Evolutionary conservation across 2,888 invertebrate genomes (phyloP), one percentile per base, ranked within the genome.

Genomic region (Synanthedon myopaeformis): DNA sequence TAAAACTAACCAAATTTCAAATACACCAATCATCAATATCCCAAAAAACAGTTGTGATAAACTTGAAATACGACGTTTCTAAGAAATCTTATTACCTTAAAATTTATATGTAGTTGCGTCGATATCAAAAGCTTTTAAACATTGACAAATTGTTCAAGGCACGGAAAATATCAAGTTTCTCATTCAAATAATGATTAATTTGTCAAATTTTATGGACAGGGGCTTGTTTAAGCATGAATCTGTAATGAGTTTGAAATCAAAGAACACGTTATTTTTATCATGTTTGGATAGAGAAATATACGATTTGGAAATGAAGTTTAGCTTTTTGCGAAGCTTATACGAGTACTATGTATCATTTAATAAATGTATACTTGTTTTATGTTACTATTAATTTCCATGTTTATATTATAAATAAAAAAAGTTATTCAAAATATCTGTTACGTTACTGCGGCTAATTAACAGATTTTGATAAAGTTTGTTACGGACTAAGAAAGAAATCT

Each of bases 111-210:
- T 19, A 49, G 14, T 12, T 51, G 35, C 13, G 14, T 51, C 35
- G 55, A 51, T 56, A 57, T 58, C 57, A 56, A 62, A 58, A 57
- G 56, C 61, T 58, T 61, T 62, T 62, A 61, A 63, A 65, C 56
- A 61, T 61, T 66, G 65, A 69, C 65, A 67, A 69, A 71, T 67
- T 64, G 63, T 59, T 59, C 54, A 55, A 55, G 53, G 58, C 56
- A 56, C 60, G 57, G 53, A 59, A 60, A 66, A 62, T 67, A 64
- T 65, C 60, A 58, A 60, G 64, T 65, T 64, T 56, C 51, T 53
- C 57, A 57, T 61, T 62, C 54, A 57, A 57, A 64, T 60, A 60
- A 62, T 67, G 67, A 69, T 70, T 67, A 69, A 70, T 72, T 68
- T 70, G 64, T 69, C 63, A 65, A 64, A 61, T 56, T 63, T 66